Conservation (phyloP, 2,113 vertebrate genomes). For the Apteryx mantelli region DNA sequence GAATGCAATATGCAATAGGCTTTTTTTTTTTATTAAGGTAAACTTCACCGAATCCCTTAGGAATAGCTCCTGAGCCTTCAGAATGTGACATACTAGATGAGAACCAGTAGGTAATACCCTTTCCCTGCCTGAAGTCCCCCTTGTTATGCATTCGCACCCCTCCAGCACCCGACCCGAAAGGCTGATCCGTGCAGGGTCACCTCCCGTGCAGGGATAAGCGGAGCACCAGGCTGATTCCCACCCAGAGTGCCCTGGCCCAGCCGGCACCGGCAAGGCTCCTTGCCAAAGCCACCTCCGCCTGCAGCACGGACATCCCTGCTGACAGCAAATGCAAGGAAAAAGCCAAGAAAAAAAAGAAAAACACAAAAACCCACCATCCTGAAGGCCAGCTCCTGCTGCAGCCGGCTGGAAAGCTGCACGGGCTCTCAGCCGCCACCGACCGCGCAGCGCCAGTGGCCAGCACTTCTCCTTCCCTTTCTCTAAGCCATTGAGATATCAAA, state of each 20-base stretch:
- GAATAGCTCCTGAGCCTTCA: not conserved
- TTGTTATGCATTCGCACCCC: not conserved
- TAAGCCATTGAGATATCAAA: not conserved
- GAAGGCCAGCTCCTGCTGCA: no score
- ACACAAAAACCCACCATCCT: not conserved
- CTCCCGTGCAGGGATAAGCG: not conserved
- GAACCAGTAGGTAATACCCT: not conserved
- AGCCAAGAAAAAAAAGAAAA: not conserved
- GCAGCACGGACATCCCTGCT: no score
- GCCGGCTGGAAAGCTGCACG: no score
- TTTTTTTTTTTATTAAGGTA: no score
- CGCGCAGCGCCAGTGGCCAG: accelerated
- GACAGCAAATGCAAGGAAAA: no score
- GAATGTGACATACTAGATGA: accelerated
- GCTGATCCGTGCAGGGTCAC: no score
- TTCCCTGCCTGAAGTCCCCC: not conserved
- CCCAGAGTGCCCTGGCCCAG: no score
- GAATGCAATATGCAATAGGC: no score
- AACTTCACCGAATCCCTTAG: not conserved
- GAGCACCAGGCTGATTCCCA: no score
- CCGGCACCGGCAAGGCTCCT: no score
- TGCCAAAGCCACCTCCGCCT: no score
- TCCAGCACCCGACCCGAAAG: not conserved
- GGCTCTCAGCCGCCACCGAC: no score
- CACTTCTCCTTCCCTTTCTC: not conserved